Conservation (phyloP, 1,140 invertebrate species). For the Drosophila murphyi region DNA sequence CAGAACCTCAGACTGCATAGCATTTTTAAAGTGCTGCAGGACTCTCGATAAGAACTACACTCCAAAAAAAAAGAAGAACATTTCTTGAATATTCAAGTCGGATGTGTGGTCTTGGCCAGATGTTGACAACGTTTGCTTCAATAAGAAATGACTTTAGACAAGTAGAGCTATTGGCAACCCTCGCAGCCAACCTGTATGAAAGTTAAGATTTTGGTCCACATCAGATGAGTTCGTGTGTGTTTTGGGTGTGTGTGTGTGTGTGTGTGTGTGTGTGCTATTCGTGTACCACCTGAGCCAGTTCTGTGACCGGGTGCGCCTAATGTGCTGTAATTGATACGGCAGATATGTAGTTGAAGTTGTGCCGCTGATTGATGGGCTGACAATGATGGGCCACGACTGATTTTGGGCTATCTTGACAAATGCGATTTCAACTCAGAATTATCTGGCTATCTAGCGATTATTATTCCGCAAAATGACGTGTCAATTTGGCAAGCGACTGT, state of each 20-base stretch:
- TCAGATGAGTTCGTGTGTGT: not conserved
- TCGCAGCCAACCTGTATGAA: not conserved
- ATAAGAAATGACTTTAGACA: not conserved
- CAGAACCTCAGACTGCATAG: too few relatives aligned
- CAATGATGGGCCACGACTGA: slow-evolving; percentile 26
- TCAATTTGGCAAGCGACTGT: slow-evolving; percentile 4
- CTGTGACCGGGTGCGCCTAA: not conserved
- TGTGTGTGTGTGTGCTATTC: too few relatives aligned
- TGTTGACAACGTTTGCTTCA: too few relatives aligned
- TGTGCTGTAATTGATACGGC: slow-evolving; percentile 27
- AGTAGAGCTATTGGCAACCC: not conserved
- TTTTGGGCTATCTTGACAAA: slow-evolving; percentile 12
- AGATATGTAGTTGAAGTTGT: slow-evolving; percentile 1
- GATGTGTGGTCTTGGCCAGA: too few relatives aligned
- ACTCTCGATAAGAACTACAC: too few relatives aligned
- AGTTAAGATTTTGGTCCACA: not conserved
- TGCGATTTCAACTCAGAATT: not conserved
- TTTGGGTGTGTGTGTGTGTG: not conserved
- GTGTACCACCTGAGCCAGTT: slow-evolving; percentile 2
- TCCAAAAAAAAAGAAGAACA: too few relatives aligned
- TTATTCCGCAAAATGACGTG: slow-evolving; percentile 2
- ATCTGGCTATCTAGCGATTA: slow-evolving; percentile 9
- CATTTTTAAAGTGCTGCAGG: too few relatives aligned
- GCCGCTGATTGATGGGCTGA: slow-evolving; percentile 11
- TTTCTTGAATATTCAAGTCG: not conserved